These are phyloP conservation scores for Tineola bisselliella DNA, from an alignment of 2,888 invertebrate genomes.

Conservation along the genomic window DNA sequence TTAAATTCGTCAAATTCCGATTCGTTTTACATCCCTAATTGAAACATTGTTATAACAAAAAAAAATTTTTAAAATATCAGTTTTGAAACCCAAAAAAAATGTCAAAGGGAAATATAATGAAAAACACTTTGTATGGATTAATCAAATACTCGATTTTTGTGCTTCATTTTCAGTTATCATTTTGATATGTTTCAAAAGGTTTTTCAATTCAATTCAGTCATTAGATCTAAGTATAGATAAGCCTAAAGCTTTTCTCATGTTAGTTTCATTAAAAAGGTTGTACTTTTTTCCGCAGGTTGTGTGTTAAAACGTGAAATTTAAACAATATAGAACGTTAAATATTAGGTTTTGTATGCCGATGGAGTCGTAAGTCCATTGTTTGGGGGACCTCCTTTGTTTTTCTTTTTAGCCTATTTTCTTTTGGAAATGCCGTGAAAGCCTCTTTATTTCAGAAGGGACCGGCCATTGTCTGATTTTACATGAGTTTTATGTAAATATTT, in stretches of 20 bases:
- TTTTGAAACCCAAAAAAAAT: not conserved
- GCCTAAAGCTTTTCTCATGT: too few relatives aligned
- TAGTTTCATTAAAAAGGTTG: too few relatives aligned
- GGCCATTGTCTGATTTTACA: constrained; percentile 4
- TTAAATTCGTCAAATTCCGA: too few relatives aligned
- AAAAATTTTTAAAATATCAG: too few relatives aligned
- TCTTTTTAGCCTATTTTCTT: constrained; percentile 9
- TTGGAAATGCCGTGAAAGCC: constrained; percentile 4
- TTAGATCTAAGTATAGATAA: too few relatives aligned
- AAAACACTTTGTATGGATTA: not conserved
- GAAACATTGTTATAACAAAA: too few relatives aligned
- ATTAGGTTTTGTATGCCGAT: not conserved
- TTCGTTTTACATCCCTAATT: too few relatives aligned
- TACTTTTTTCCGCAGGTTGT: too few relatives aligned
- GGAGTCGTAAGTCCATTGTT: not conserved
- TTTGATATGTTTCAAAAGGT: not conserved
- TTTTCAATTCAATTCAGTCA: not conserved
- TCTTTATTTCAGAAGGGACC: constrained; percentile 5
- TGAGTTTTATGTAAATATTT: not conserved
- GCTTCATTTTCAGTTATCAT: not conserved
- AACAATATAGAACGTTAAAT: not conserved
- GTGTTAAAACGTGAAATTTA: too few relatives aligned
- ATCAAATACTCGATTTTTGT: not conserved
- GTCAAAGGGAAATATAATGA: not conserved
- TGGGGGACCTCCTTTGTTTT: not conserved